These are phyloP conservation scores for Meloidogyne exigua DNA, from an alignment of 1,140 invertebrate species.

Conservation along the genomic window DNA sequence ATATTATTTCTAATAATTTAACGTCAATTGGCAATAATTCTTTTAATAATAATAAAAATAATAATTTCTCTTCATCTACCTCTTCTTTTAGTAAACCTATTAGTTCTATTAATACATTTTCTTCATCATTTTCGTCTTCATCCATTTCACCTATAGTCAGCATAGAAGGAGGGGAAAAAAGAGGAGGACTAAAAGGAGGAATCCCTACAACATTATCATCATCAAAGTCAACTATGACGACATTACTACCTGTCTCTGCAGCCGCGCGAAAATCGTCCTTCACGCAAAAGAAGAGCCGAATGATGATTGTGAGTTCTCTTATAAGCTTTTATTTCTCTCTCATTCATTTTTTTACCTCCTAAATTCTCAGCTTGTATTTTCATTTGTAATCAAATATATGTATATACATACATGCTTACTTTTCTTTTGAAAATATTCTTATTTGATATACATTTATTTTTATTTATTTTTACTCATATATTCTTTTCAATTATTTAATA, in stretches of 20 bases:
- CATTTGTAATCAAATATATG: not conserved
- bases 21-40: not conserved
- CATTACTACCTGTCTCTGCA: not conserved
- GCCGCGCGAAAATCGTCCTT: constrained; percentile 3
- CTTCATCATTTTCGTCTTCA: not conserved
- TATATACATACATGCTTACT: too few relatives aligned
- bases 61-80: not conserved
- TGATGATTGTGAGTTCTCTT: constrained; percentile 1
- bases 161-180: not conserved
- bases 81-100: not conserved
- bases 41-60: not conserved
- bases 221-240: not conserved
- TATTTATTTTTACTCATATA: too few relatives aligned
- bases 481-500: not conserved
- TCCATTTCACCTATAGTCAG: not conserved
- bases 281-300: not conserved
- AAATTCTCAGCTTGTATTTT: not conserved
- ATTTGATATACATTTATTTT: too few relatives aligned
- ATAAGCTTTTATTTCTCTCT: not conserved
- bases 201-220: not conserved
- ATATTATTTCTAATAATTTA: not conserved
- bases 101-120: not conserved
- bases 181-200: not conserved
- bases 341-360: not conserved
- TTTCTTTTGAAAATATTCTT: too few relatives aligned